Conservation (phyloP, 2,797 vertebrate genomes). For the Harpia harpyja region DNA sequence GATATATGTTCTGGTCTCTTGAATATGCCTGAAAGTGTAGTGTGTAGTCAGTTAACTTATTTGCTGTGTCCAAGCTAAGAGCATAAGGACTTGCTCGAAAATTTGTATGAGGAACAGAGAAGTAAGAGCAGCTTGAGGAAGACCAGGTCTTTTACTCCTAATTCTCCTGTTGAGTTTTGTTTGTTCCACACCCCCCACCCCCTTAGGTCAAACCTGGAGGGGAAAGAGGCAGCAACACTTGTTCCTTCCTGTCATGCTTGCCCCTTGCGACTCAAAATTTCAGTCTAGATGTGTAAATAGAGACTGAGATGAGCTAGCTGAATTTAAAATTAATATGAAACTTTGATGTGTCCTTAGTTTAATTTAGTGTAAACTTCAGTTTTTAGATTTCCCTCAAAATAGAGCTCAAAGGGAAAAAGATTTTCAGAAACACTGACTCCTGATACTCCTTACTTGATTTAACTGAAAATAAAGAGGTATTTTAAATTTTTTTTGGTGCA, state of each 20-base stretch:
- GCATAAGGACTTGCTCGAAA: neutral
- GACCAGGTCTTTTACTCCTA: neutral
- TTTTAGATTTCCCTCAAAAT: neutral
- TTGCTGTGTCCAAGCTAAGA: neutral
- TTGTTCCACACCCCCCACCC: neutral
- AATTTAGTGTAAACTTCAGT: neutral
- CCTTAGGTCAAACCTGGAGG: neutral
- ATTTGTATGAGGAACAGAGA: neutral
- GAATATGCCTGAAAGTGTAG: neutral
- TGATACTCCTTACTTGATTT: neutral
- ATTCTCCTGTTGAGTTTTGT: neutral
- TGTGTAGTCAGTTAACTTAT: neutral
- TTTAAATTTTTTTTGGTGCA: neutral
- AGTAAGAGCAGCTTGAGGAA: neutral
- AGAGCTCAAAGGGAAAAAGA: neutral
- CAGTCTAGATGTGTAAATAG: neutral
- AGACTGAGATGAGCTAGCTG: neutral
- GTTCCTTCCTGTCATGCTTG: neutral
- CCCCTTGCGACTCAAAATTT: neutral
- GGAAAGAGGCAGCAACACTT: neutral
- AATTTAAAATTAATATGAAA: neutral
- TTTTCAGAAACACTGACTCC: neutral
- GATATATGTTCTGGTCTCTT: neutral
- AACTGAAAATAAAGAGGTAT: neutral
- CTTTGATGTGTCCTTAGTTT: neutral